These are phyloP conservation scores for Disparrhopalites patrizii DNA, from an alignment of 2,888 invertebrate genomes.

Conservation along the genomic window DNA sequence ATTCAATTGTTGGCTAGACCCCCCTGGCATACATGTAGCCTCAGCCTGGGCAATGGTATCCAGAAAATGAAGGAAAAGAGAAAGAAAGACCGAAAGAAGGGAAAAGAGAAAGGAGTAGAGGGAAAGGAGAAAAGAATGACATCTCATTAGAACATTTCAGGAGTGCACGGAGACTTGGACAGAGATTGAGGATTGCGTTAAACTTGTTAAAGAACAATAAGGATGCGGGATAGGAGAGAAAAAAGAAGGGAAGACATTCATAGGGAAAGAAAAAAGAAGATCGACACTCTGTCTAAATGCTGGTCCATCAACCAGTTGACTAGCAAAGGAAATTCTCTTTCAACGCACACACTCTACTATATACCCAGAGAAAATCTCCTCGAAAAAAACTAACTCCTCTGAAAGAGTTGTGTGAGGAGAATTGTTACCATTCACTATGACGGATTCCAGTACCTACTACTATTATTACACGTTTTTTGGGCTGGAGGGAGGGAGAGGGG, in stretches of 20 bases:
- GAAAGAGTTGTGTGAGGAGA: too few relatives aligned
- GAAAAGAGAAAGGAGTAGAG: neutral
- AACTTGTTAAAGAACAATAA: slow-evolving; percentile 22
- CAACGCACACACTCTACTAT: too few relatives aligned
- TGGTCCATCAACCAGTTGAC: slow-evolving; percentile 5
- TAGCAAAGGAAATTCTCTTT: too few relatives aligned
- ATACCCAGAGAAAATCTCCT: too few relatives aligned
- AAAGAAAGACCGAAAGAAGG: neutral
- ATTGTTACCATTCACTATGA: too few relatives aligned
- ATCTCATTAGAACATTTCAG: slow-evolving; percentile 17
- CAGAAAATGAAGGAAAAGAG: neutral
- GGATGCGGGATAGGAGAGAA: neutral
- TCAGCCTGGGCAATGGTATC: too few relatives aligned
- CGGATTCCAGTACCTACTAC: too few relatives aligned
- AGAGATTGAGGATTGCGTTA: slow-evolving; percentile 15
- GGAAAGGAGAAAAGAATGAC: slow-evolving; percentile 24
- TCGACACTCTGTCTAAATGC: slow-evolving; percentile 1
- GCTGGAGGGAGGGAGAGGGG: neutral
- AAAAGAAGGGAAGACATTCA: neutral
- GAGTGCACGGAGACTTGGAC: slow-evolving; percentile 6
- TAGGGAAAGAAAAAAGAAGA: neutral
- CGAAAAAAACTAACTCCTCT: too few relatives aligned
- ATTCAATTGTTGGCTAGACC: too few relatives aligned
- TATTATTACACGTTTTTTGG: too few relatives aligned
- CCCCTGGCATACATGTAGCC: too few relatives aligned